Percentiles rank a stretch among this genome's conserved stretches.
phyloP scores from a whole-genome alignment of 2,113 vertebrate species.

The Hippocampus guttulatus region DNA sequence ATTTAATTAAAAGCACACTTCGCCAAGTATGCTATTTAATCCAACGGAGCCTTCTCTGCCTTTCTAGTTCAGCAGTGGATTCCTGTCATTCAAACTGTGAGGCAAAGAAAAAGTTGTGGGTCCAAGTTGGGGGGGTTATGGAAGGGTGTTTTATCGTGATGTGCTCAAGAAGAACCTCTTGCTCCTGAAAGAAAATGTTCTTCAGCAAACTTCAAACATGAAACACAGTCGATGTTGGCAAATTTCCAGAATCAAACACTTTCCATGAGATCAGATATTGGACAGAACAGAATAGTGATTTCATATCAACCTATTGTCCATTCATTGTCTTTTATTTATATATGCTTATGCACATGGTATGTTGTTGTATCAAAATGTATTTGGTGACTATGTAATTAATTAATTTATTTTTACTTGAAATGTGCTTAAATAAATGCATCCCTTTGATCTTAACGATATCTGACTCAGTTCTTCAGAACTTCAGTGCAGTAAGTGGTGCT shows the following conservation, averaged over 20 bases:
- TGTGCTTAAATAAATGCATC: slow-evolving; percentile 1
- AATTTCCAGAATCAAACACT: neutral
- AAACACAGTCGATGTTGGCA: neutral
- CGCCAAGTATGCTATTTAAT: neutral
- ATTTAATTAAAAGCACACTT: neutral
- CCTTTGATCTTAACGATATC: neutral
- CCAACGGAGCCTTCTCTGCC: no score
- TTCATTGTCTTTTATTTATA: no score
- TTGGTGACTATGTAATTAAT: neutral
- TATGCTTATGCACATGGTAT: no score
- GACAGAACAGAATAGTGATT: no score
- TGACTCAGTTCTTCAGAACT: neutral
- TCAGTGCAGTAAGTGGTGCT: neutral
- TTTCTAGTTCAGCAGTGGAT: neutral
- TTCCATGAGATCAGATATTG: no score
- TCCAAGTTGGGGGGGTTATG: neutral
- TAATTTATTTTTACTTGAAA: neutral
- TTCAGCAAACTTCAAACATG: no score
- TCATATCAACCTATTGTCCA: no score
- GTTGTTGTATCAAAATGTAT: neutral
- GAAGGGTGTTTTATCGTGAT: neutral
- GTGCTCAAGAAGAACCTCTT: neutral
- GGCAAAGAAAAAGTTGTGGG: neutral
- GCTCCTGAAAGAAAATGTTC: neutral
- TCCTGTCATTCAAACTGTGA: neutral